Percentiles rank a stretch among this genome's conserved stretches.
Conservation (phyloP, 2,113 vertebrate genomes). For the Copsychus sechellarum region DNA sequence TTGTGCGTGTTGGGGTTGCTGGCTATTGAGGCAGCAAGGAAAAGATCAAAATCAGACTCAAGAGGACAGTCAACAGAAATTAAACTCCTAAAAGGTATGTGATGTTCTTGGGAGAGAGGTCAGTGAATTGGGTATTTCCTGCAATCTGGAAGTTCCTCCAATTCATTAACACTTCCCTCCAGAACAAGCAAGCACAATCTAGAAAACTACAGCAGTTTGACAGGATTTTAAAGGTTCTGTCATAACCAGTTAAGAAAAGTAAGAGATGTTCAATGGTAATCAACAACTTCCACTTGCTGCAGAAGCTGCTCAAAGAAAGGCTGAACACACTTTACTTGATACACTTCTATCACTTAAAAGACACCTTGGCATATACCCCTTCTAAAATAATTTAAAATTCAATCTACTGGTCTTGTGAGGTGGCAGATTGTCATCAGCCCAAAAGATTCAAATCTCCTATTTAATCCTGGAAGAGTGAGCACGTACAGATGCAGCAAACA, state of each 20-base stretch:
- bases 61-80: neutral
- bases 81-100: neutral
- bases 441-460: neutral
- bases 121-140: neutral
- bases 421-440: neutral
- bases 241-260: neutral
- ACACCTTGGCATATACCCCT: neutral
- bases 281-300: neutral
- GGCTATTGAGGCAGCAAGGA: conserved; percentile 77
- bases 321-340: neutral
- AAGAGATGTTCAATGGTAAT: neutral
- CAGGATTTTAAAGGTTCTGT: neutral
- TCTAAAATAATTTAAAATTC: neutral
- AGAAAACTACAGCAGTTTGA: neutral
- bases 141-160: neutral
- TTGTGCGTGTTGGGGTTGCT: conserved; percentile 97
- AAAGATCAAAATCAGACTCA: neutral
- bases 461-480: neutral
- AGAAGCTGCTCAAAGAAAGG: neutral
- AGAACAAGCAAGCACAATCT: neutral
- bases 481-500: neutral
- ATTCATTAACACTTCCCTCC: conserved; percentile 9
- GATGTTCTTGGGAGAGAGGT: neutral
- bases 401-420: neutral
- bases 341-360: neutral